Conservation (phyloP, 2,113 vertebrate genomes). For the Arvicanthis niloticus region DNA sequence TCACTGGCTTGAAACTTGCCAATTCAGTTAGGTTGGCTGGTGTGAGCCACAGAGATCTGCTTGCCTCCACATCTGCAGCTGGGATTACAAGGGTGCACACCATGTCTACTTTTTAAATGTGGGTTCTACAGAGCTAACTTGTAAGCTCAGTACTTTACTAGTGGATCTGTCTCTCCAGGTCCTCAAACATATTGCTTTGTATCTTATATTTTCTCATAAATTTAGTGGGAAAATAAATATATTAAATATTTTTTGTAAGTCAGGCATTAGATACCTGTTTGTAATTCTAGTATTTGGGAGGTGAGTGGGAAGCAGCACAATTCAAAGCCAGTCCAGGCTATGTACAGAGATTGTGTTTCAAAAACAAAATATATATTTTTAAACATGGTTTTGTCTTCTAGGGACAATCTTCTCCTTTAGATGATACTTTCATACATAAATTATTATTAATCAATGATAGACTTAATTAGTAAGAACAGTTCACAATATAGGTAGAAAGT, state of each 20-base stretch:
- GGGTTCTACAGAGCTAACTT: not conserved
- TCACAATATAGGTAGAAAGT: not conserved
- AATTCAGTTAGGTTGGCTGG: not conserved
- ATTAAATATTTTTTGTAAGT: conserved; percentile 49
- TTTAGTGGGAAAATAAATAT: not conserved
- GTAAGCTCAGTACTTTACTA: not conserved
- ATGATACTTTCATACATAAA: conserved; percentile 1
- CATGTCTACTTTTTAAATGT: not conserved
- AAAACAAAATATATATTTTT: not conserved
- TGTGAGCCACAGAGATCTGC: not conserved
- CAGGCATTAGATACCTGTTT: no score
- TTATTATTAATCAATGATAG: conserved; percentile 34
- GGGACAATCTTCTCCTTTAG: conserved; percentile 13
- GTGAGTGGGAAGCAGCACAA: not conserved
- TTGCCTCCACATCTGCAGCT: not conserved
- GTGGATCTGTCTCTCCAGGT: no score
- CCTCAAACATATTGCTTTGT: not conserved
- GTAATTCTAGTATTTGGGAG: not conserved
- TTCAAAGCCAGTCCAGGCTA: not conserved
- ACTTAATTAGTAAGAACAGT: not conserved
- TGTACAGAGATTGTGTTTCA: not conserved
- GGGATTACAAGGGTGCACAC: not conserved
- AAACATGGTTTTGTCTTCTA: not conserved
- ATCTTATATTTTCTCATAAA: not conserved
- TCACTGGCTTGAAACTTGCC: not conserved